phyloP scores from a whole-genome alignment of 2,888 invertebrate species.

The Sabatieria punctata region DNA sequence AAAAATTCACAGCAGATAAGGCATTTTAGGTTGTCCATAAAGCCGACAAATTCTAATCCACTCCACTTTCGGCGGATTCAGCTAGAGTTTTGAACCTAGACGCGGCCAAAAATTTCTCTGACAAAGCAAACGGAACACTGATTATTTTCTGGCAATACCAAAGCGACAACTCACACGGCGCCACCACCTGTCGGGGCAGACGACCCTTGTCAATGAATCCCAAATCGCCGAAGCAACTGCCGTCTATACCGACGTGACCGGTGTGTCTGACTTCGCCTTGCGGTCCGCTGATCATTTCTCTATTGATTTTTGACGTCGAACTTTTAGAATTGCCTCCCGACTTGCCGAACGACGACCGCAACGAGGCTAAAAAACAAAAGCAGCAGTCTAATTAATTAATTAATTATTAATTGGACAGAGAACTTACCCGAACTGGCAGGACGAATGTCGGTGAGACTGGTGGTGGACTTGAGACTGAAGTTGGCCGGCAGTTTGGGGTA shows the following conservation, averaged over 20 bases:
- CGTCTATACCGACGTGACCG: conserved; percentile 85
- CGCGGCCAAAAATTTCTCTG: too few relatives aligned
- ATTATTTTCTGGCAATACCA: too few relatives aligned
- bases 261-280: conserved; percentile 93
- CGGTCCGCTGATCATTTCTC: conserved; percentile 70
- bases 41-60: too few relatives aligned
- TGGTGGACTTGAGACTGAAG: conserved; percentile 2
- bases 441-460: background rate
- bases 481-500: conserved; percentile 11
- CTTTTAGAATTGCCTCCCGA: conserved; percentile 44
- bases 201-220: conserved; percentile 33
- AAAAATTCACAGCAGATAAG: too few relatives aligned
- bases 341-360: background rate
- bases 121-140: too few relatives aligned
- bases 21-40: too few relatives aligned
- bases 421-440: background rate
- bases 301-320: conserved; percentile 17
- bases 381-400: background rate
- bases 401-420: background rate
- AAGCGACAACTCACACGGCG: too few relatives aligned
- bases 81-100: too few relatives aligned
- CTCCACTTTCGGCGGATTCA: too few relatives aligned
- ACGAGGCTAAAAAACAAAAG: background rate
- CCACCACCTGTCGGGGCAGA: conserved; percentile 56
- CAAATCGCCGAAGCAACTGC: conserved; percentile 89